These are phyloP conservation scores for Tympanuchus pallidicinctus DNA, from an alignment of 2,113 vertebrate genomes.

Conservation along the genomic window DNA sequence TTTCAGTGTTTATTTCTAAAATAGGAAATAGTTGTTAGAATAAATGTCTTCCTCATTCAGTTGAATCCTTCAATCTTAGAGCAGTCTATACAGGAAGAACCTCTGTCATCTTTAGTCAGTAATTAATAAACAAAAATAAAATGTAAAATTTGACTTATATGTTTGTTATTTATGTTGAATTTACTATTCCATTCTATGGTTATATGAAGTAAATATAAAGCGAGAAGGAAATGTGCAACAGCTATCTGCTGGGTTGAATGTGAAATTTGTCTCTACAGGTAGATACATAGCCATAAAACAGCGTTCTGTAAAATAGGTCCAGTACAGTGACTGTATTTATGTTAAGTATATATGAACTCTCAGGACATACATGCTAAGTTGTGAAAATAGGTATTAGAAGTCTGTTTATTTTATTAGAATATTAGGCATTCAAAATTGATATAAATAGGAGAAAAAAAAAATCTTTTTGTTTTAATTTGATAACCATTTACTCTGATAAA, in stretches of 20 bases:
- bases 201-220: slow-evolving; percentile 46
- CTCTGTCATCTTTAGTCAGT: background rate
- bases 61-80: background rate
- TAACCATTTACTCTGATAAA: background rate
- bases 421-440: background rate
- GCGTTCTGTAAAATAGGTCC: background rate
- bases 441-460: background rate
- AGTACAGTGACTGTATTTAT: background rate
- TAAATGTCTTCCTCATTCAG: slow-evolving; percentile 34
- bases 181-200: slow-evolving; percentile 39
- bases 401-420: background rate
- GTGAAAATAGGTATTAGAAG: background rate
- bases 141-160: slow-evolving; percentile 43
- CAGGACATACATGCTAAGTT: background rate
- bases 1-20: background rate
- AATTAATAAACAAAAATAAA: slow-evolving; percentile 65
- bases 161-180: too few species aligned
- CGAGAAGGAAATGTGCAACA: background rate
- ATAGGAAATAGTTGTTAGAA: slow-evolving; percentile 13
- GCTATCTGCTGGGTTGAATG: background rate
- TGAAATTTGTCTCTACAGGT: background rate
- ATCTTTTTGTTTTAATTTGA: background rate
- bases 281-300: too few species aligned
- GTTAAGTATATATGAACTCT: background rate
- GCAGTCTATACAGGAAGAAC: background rate